Base-by-base conservation (phyloP, 2,888 invertebrate species). In the Apodemia hepburni region DNA sequence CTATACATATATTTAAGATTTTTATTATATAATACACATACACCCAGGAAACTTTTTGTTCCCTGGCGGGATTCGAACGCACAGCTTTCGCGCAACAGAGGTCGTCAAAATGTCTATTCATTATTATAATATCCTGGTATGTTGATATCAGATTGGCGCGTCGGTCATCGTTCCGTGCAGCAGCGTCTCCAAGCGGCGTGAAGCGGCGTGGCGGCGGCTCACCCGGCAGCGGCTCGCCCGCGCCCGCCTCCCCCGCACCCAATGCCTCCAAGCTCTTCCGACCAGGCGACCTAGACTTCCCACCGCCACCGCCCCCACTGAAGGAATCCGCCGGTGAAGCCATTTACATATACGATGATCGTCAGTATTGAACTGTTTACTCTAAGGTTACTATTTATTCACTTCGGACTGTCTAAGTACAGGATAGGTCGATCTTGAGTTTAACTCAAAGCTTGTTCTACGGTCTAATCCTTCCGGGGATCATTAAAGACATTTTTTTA, bases 261-360 rank as follows among this genome's bases (percentile, higher is more conserved):
- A 85, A 86, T 81, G 90, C 91, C 64, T 89, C 88, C 76, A 91
- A 91, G 74, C 82, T 91, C 67, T 91, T 91, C 81, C 75, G 91
- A 69, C 86, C 89, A 2, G 89, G 86, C 18, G 87, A 85, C 60
- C 82, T 84, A 38, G 88, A 83, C 78, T 90, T 84, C 84, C 90
- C 82, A 65, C 89, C 82, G 73, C 86, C 78, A 64, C 90, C 76
- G 66, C 91, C 78, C 68, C 92, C 92, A 64, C 90, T 78, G 72
- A 94, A 94, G 77, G 94, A 94, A 73, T 93, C 95, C 66, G 95
- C 95, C 51, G 94, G 94, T 7, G 94, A 95, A 76, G 94, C 94
- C 58, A 94, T 94, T 71, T 91, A 91, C 75, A 90, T 91, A 33
- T 91, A 91, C 81, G 87, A 90, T 73, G 89, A 91, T 70, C 85